These are phyloP conservation scores for Myathropa florea DNA, from an alignment of 2,888 invertebrate genomes.

Conservation along the genomic window DNA sequence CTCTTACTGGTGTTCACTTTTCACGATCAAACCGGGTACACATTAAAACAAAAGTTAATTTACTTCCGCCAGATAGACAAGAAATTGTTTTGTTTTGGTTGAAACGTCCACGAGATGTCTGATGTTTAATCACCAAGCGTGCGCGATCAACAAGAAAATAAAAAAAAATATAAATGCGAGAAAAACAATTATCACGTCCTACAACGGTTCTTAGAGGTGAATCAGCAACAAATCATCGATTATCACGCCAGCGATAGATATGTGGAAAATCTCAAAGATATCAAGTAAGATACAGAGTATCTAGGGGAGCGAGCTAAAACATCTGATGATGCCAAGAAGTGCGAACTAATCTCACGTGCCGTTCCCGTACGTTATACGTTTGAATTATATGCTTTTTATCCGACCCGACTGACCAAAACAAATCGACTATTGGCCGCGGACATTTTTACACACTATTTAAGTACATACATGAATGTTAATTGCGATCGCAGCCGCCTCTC, in stretches of 20 bases:
- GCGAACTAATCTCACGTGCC: slow-evolving; percentile 50
- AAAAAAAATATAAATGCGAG: slow-evolving; percentile 7
- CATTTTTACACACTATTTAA: slow-evolving; percentile 71
- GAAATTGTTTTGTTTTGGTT: background rate
- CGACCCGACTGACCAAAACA: slow-evolving; percentile 66
- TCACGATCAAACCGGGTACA: background rate
- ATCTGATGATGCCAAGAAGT: slow-evolving; percentile 48
- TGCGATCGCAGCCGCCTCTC: slow-evolving; percentile 35
- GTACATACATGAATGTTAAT: slow-evolving; percentile 68
- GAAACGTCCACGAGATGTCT: background rate
- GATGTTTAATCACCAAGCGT: slow-evolving; percentile 39
- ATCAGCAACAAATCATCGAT: slow-evolving; percentile 35
- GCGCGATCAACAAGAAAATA: slow-evolving; percentile 36
- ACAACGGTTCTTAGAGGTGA: background rate
- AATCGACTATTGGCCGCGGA: slow-evolving; percentile 66
- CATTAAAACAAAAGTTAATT: background rate
- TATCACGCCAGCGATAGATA: slow-evolving; percentile 26
- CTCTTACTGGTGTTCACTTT: background rate
- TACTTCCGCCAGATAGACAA: slow-evolving; percentile 27
- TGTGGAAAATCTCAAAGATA: slow-evolving; percentile 7
- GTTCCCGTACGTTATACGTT: slow-evolving; percentile 8
- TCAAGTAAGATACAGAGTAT: slow-evolving; percentile 18
- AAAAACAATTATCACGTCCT: background rate
- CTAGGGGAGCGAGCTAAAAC: slow-evolving; percentile 13
- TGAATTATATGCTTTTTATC: slow-evolving; percentile 45